These are phyloP conservation scores for Cyrtorhinus lividipennis DNA, from an alignment of 1,140 invertebrate species.

Conservation along the genomic window DNA sequence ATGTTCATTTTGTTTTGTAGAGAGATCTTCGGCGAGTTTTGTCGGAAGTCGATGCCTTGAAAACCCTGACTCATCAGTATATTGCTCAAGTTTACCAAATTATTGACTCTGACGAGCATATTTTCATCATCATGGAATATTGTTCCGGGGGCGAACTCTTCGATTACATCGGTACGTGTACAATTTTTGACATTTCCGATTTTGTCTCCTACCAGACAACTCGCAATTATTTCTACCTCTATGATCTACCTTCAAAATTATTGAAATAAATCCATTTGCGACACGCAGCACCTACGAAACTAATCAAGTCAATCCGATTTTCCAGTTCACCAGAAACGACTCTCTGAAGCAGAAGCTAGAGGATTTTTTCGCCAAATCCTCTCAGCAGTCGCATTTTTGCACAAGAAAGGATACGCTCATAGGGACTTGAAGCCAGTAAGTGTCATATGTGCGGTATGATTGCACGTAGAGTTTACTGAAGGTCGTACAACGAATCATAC, in stretches of 20 bases:
- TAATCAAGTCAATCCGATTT: slow-evolving; percentile 11
- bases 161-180: slow-evolving; percentile 44
- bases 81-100: slow-evolving; percentile 74
- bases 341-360: slow-evolving; percentile 54
- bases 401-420: slow-evolving; percentile 59
- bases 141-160: slow-evolving; percentile 72
- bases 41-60: slow-evolving; percentile 67
- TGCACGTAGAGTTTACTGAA: too few species aligned
- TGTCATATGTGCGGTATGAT: slow-evolving; percentile 15
- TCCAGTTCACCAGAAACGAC: slow-evolving; percentile 48
- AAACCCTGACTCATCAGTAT: slow-evolving; percentile 61
- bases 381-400: slow-evolving; percentile 60
- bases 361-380: slow-evolving; percentile 65
- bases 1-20: too few species aligned
- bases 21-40: slow-evolving; percentile 63
- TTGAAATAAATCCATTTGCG: slow-evolving; percentile 15
- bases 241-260: slow-evolving; percentile 2
- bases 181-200: too few species aligned
- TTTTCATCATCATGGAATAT: slow-evolving; percentile 63
- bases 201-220: too few species aligned
- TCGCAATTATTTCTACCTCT: not conserved
- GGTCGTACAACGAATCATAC: too few species aligned
- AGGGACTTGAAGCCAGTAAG: slow-evolving; percentile 67
- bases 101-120: slow-evolving; percentile 55
- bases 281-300: slow-evolving; percentile 14